Base-by-base conservation (phyloP, 2,888 invertebrate species). In the Agapostemon virescens region DNA sequence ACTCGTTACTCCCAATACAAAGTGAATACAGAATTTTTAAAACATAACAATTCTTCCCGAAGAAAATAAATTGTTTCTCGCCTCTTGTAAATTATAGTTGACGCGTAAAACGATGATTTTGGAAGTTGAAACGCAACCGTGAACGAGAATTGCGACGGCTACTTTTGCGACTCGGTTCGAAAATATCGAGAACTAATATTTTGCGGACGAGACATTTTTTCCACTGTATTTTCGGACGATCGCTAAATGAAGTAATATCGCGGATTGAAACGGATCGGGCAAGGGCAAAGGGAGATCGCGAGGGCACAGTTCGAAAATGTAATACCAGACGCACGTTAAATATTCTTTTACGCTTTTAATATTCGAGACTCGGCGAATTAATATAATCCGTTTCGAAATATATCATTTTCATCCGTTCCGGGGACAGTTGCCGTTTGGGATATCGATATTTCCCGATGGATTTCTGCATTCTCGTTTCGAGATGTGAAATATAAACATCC, bases 391-490 rank as follows among this genome's bases (percentile, higher is more conserved):
- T 33, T 30, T 33, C 9, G 20, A 33, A 61, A 61, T 61, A 20
- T 55, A 55, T 55, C 55, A 26, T 55, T 55, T 55, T 26, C 26
- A 55, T 55, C 26, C 26, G 15, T 23, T 55, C 4, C 55, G 15
- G 55, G 38, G 9, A 38, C 49, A 17, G 20, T n/a, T 26, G 20
- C 26, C 70, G 30, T 40, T 40, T 38, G n/a, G 23, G 23, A 38
- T 40, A 64, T 64, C 15, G 40, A 64, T 64, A 38, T 64, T 64
- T 64, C 64, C 23, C 23, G 23, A 64, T 15, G 26, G 26, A 42
- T 26, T 17, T 9, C 1, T 11, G 15, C 13, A 13, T 66, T 26
- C 9, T 42, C 38, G 33, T 30, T n/a, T 45, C 30, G 20, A 30
- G 20, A 49, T 49, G 17, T 33, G 45, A 20, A 67, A 20, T 67